Base-by-base conservation (phyloP, 2,113 vertebrate genomes). In the Ameiurus melas region DNA sequence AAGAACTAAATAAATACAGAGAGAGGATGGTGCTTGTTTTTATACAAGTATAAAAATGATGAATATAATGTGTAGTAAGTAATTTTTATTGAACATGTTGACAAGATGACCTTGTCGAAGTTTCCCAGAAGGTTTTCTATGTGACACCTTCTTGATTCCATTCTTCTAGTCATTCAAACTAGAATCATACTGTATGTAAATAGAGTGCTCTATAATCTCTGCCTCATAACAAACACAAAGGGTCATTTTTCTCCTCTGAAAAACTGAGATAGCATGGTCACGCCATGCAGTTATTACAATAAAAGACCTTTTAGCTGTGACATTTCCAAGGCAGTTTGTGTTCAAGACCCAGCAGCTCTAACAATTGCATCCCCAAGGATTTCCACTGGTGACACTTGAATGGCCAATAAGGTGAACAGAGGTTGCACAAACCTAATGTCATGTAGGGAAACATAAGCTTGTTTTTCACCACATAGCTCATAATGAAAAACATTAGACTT, bases 401-500 rank as follows among this genome's bases (percentile, higher is more conserved):
- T 66, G 77, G 58, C 39, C 68, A 71, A 27, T 58, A 80, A 73
- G 77, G 86, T 88, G 47, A 83, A 87, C 39, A 51, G 71, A 89
- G 83, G 36, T 85, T 85, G 75, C 51, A 53, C 8, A 57, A 39
- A 16, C 39, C 43, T 75, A 43, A 71, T 71, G 75, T 58, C 66
- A 68, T 88, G 64, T 55, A 79, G 77, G 86, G 17, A 36, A 88
- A 68, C 81, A 60, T 60, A 77, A 83, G 64, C 86, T 88, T 90
- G 85, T 84, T 89, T 86, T 90, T 60, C 53, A 66, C 68, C 33
- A 90, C 84, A 68, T 86, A 70, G 88, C 89, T 77, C 58, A 90
- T 90, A 88, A 88, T 90, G 89, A 85, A 89, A 83, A 68, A 71
- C 10, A 10, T 43, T 39, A 9, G 20, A 43, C 36, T 12, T 43